Conservation (phyloP, 2,113 vertebrate genomes). For the Halcyon senegalensis region DNA sequence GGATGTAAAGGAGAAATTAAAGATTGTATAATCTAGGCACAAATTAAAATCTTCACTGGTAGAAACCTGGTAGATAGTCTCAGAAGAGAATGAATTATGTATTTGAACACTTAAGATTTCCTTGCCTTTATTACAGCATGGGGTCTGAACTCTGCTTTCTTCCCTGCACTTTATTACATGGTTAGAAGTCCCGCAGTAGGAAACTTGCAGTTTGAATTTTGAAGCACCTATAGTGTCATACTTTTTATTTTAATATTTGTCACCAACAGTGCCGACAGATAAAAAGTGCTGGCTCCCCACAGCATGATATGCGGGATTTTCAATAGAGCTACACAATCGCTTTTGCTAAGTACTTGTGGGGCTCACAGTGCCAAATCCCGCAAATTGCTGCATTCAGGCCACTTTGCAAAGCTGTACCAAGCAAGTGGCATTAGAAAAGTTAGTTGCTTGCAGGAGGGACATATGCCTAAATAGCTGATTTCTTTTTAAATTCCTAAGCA, state of each 20-base stretch:
- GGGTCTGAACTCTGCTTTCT: slow-evolving; percentile 73
- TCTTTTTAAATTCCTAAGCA: background rate
- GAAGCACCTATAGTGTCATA: slow-evolving; percentile 75
- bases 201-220: slow-evolving; percentile 71
- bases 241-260: slow-evolving; percentile 74
- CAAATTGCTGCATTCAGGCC: slow-evolving; percentile 60
- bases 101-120: slow-evolving; percentile 74
- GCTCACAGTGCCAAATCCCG: slow-evolving; percentile 47
- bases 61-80: slow-evolving; percentile 45
- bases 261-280: slow-evolving; percentile 66
- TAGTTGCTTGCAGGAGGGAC: slow-evolving; percentile 29
- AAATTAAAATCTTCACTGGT: slow-evolving; percentile 72
- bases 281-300: slow-evolving; percentile 70
- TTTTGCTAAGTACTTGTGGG: slow-evolving; percentile 70
- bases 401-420: slow-evolving; percentile 4
- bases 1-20: slow-evolving; percentile 9
- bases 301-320: slow-evolving; percentile 58
- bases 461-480: background rate
- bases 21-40: background rate
- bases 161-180: slow-evolving; percentile 74
- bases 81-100: slow-evolving; percentile 73
- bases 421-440: slow-evolving; percentile 21
- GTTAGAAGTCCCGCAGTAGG: slow-evolving; percentile 74
- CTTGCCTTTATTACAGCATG: slow-evolving; percentile 73
- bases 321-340: slow-evolving; percentile 67